phyloP scores from a whole-genome alignment of 2,888 invertebrate genomes.

The Bugulina stolonifera region DNA sequence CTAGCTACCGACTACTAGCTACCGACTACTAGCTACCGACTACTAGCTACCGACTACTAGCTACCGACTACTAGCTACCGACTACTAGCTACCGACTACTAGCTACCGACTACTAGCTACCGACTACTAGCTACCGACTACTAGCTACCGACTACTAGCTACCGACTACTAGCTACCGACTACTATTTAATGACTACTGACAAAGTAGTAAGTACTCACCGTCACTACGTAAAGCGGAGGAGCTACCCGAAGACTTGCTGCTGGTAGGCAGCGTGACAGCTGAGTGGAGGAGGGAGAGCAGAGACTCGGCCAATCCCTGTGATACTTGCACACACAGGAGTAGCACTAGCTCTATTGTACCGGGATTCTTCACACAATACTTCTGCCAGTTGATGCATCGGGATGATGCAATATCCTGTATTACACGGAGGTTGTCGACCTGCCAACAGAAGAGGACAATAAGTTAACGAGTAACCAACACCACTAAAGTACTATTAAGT shows the following conservation, averaged over 20 bases:
- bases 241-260: background rate
- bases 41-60: no score
- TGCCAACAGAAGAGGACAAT: constrained; percentile 32
- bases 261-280: constrained; percentile 59
- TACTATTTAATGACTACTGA: no score
- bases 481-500: no score
- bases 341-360: background rate
- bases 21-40: no score
- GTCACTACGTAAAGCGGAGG: background rate
- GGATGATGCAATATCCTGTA: constrained; percentile 82
- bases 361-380: constrained; percentile 37
- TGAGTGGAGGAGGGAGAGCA: constrained; percentile 80
- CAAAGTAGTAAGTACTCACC: background rate
- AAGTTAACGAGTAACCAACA: no score
- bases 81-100: no score
- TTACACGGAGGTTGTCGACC: constrained; percentile 89
- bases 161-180: no score
- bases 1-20: no score
- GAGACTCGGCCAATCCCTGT: constrained; percentile 81
- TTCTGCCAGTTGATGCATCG: constrained; percentile 93
- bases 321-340: constrained; percentile 58
- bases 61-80: no score
- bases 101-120: no score
- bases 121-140: no score
- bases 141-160: no score